phyloP scores from a whole-genome alignment of 2,797 vertebrate genomes.

The Moxostoma hubbsi region DNA sequence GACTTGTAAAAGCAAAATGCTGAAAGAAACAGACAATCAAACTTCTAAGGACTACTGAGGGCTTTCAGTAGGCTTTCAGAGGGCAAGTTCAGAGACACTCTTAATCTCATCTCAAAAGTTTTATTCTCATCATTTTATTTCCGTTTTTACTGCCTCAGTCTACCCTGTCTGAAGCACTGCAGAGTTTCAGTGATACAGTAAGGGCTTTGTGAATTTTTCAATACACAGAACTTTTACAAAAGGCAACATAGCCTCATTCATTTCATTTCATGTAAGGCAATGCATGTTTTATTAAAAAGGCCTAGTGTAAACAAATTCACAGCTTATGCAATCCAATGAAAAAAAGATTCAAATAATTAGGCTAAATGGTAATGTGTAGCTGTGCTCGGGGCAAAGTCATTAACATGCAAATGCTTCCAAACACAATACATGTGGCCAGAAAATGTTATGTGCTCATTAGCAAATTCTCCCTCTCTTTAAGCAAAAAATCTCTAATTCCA shows the following conservation, averaged over 20 bases:
- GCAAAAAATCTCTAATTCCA: conserved; percentile 26
- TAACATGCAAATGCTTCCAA: conserved; percentile 53
- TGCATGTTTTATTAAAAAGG: conserved; percentile 38
- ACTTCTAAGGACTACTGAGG: conserved; percentile 28
- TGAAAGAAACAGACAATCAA: conserved; percentile 28
- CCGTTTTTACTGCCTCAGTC: conserved; percentile 6
- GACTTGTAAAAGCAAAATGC: not conserved
- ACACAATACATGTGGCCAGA: conserved; percentile 6
- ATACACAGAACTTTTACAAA: conserved; percentile 41
- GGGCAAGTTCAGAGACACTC: not conserved
- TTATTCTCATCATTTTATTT: conserved; percentile 44
- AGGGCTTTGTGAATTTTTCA: conserved; percentile 36
- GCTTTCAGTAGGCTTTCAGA: too few species aligned
- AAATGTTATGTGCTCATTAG: conserved; percentile 32
- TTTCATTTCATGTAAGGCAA: conserved; percentile 19
- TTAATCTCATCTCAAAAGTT: conserved; percentile 44
- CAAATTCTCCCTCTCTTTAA: conserved; percentile 22
- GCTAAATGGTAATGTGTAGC: conserved; percentile 29
- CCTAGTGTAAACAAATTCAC: conserved; percentile 42
- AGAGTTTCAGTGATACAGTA: conserved; percentile 33
- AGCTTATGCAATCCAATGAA: conserved; percentile 35
- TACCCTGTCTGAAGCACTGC: not conserved
- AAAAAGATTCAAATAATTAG: conserved; percentile 49
- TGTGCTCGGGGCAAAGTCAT: conserved; percentile 38
- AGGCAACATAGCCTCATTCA: conserved; percentile 20